Evolutionary conservation across 2,797 vertebrate genomes (phyloP), one percentile per base, ranked within the genome.

Genomic region (Sebastes ruberrimus): DNA sequence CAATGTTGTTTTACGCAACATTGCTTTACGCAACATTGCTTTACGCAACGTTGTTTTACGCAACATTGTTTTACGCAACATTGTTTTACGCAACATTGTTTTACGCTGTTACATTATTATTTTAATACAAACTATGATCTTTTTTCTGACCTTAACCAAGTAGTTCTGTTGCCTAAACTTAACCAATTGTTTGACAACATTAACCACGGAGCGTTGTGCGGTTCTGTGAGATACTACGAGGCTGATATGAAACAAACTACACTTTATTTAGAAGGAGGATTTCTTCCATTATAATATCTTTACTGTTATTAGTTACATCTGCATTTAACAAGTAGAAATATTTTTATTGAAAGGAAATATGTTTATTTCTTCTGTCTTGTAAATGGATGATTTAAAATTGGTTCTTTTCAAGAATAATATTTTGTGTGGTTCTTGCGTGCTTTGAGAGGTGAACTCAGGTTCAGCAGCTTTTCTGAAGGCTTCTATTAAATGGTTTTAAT

Each of bases 401-500:
- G 2, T 4, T 74, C 11, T 11, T 42, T 42, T 14, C 38, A 14
- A 53, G 28, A 4, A 4, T 38, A 4, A n/a, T 11, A 20, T 59
- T 59, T 52, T 10, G 9, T 20, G 3, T 66, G 25, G 35, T 76
- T 28, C 3, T 18, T 30, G 3, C 14, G 10, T 10, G n/a, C 3
- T 27, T 63, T 5, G 59, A 32, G 68, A 20, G 20, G 38, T 38
- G 74, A 81, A 60, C 35, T 55, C 23, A 35, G 23, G 59, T 62
- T 76, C 78, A 79, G 28, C 3, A 3, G 23, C n/a, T 22, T 9
- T 27, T 28, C 69, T 49, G 57, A 9, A 35, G 5, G 10, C 10
- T 69, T 64, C 72, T 35, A 71, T 57, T 49, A 33, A 57, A 49
- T 16, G 18, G 20, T 64, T 79, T 20, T 6, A 6, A 6, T 14